Evolutionary conservation across 2,113 vertebrate species (phyloP), one percentile per base, ranked within the genome.

Genomic region (Oriolus oriolus): DNA sequence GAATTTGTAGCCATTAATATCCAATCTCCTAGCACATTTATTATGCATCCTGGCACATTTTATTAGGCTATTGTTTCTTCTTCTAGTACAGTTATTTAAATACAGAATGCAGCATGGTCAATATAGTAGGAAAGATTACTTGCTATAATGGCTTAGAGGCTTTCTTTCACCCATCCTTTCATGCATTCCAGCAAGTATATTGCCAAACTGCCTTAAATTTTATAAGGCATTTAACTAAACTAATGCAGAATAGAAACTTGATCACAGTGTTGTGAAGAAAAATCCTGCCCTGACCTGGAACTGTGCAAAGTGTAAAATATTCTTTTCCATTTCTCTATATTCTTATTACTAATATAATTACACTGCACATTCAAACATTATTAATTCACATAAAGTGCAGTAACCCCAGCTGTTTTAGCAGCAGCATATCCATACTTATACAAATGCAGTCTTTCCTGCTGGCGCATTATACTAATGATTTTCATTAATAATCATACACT

Each of bases 1-100:
- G 81, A 82, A 95, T 89, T 95, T 85, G 44, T 30, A 86, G 33
- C 78, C 41, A 89, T 70, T 92, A 93, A 70, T 73, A 60, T n/a
- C 79, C 41, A 81, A 76, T 85, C 66, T 89, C 71, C 53, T 42
- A 57, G 50, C 10, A 56, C 65, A 82, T 69, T 89, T 60, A 64
- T 41, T 33, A 76, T 68, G 84, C 60, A 71, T 71, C 24, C 39
- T 74, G 41, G 50, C 35, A 73, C 17, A 37, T 44, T 93, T 93
- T 84, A 92, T 90, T 86, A 81, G 30, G 47, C 50, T 52, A 33
- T 88, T 79, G 77, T 87, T 93, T 90, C 45, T 83, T 84, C 85
- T 80, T 85, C 56, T 70, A 77, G 19, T 63, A 64, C 3, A 54
- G 59, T 70, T 87, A 76, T 87, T 96, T 85, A 96, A 71, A 54